Percentiles rank a stretch among this genome's conserved stretches.
These are phyloP conservation scores for Anneissia japonica DNA, from an alignment of 35 echinoderm and acorn worm species.

Conservation along the genomic window DNA sequence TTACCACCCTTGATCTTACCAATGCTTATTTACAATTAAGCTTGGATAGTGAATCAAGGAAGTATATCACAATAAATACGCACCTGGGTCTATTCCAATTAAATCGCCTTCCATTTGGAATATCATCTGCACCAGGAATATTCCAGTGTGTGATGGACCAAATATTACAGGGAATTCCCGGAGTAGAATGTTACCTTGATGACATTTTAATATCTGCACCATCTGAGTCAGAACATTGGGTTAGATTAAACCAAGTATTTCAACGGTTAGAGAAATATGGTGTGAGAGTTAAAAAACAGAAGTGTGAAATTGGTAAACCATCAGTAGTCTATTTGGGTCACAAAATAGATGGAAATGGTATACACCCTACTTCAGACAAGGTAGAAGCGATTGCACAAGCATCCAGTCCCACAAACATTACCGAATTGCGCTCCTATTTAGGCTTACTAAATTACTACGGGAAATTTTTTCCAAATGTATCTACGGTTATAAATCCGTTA, in stretches of 20 bases:
- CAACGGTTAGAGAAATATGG: constrained; percentile 17
- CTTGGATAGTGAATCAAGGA: constrained; percentile 3
- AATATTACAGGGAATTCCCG: constrained; percentile 19
- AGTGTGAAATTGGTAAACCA: too few relatives aligned
- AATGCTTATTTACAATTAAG: constrained; percentile 27
- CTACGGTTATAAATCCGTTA: too few relatives aligned
- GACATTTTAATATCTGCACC: constrained; percentile 44
- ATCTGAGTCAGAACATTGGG: constrained; percentile 17
- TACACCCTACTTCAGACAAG: too few relatives aligned
- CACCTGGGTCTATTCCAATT: constrained; percentile 7
- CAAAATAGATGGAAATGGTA: too few relatives aligned
- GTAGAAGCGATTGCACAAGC: too few relatives aligned
- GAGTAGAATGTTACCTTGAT: constrained; percentile 32
- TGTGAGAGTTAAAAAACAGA: constrained; percentile 26
- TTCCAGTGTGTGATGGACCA: constrained; percentile 38
- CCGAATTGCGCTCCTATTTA: not conserved
- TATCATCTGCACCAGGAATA: constrained; percentile 36
- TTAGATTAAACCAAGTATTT: constrained; percentile 27
- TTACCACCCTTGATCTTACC: constrained; percentile 32
- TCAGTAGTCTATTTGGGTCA: too few relatives aligned
- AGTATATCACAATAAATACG: constrained; percentile 24
- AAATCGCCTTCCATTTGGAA: constrained; percentile 39
- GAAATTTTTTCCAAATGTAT: constrained; percentile 23
- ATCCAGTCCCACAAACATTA: not conserved
- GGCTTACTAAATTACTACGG: constrained; percentile 3